Evolutionary conservation across 2,113 vertebrate genomes (phyloP).

Genomic region (Mustelus asterias): DNA sequence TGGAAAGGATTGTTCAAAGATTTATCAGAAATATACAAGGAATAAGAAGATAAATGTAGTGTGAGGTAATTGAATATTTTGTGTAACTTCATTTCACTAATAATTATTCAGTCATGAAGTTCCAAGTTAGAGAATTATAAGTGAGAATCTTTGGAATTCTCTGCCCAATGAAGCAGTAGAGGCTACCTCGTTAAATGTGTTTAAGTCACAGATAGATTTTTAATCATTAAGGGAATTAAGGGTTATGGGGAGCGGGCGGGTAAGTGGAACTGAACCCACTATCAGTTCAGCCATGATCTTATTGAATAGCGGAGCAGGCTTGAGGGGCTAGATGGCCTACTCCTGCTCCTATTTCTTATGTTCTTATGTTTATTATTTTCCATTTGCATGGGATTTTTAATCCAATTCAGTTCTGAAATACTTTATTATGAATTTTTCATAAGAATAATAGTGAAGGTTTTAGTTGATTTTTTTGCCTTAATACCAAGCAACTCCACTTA

Average conservation of each 20-base stretch:
- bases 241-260: no score
- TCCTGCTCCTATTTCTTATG: no score
- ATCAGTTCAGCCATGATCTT: no score
- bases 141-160: no score
- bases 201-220: no score
- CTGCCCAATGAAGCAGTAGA: no score
- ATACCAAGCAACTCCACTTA: neutral
- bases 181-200: no score
- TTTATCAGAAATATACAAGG: neutral
- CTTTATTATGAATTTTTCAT: neutral
- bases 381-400: neutral
- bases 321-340: no score
- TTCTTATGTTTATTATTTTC: neutral
- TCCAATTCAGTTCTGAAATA: neutral
- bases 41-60: neutral
- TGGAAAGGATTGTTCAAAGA: neutral
- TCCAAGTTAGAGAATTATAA: neutral
- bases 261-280: no score
- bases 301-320: no score
- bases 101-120: neutral
- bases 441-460: neutral
- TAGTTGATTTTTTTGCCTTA: neutral
- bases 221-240: no score
- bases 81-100: neutral
- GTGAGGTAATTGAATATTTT: neutral